Percentiles rank a stretch among this genome's conserved stretches.
These are phyloP conservation scores for Dendrocincla fuliginosa DNA, from an alignment of 2,797 vertebrate genomes.

Conservation along the genomic window DNA sequence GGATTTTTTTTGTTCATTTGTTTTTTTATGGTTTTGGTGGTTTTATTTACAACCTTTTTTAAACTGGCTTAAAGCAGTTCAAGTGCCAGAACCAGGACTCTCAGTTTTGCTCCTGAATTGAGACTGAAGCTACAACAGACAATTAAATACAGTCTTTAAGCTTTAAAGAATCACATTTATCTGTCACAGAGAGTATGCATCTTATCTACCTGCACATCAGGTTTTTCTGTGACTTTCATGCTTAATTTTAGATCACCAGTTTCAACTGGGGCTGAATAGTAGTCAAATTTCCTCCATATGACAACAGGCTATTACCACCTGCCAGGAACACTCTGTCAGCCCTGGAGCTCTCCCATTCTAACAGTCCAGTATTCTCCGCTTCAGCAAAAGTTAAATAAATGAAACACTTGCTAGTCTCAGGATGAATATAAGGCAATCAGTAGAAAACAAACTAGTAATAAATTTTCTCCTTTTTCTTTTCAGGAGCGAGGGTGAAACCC, in stretches of 20 bases:
- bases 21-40: no score
- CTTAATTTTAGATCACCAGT: neutral
- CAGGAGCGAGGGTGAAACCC: neutral
- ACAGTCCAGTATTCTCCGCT: neutral
- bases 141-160: neutral
- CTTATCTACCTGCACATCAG: neutral
- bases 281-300: neutral
- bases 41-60: neutral
- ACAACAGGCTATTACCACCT: neutral
- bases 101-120: neutral
- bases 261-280: neutral
- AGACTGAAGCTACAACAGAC: neutral
- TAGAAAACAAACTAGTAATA: neutral
- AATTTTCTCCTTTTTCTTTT: neutral
- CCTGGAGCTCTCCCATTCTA: neutral
- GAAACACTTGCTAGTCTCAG: neutral
- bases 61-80: neutral
- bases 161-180: neutral
- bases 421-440: neutral
- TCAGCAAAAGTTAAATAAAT: constrained; percentile 28
- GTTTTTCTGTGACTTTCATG: neutral
- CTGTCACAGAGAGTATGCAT: neutral
- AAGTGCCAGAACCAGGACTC: neutral
- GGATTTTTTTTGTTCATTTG: rapidly evolving
- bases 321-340: neutral